These are phyloP conservation scores for Pygocentrus nattereri DNA, from an alignment of 2,797 vertebrate species.

Conservation along the genomic window DNA sequence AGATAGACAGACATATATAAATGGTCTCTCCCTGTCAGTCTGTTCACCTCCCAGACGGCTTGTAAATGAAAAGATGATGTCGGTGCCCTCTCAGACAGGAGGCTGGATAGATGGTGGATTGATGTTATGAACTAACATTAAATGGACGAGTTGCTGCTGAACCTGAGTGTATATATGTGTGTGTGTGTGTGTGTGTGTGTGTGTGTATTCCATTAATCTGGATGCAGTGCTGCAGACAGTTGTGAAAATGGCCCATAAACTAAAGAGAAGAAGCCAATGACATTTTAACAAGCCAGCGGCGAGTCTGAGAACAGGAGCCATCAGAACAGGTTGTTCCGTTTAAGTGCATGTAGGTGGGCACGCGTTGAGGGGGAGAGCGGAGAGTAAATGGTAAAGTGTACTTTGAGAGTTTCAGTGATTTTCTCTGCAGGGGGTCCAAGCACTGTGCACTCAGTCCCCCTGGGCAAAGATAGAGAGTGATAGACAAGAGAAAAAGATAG, in stretches of 20 bases:
- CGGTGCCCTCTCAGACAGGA: neutral
- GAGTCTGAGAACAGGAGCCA: neutral
- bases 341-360: neutral
- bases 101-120: neutral
- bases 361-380: neutral
- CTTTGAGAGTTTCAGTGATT: neutral
- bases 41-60: neutral
- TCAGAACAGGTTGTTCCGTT: neutral
- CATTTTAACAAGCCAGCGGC: slow-evolving; percentile 24
- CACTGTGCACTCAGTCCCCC: no score
- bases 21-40: neutral
- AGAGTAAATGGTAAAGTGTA: neutral
- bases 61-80: neutral
- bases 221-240: neutral
- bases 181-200: neutral
- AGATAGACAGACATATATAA: neutral
- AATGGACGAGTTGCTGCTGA: neutral
- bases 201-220: neutral
- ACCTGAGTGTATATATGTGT: neutral
- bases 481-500: neutral
- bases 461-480: no score
- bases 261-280: slow-evolving; percentile 2
- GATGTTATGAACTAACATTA: neutral
- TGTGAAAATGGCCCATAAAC: neutral
- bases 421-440: no score